These are phyloP conservation scores for Norana najaformis DNA, from an alignment of 2,888 invertebrate species.

Conservation along the genomic window DNA sequence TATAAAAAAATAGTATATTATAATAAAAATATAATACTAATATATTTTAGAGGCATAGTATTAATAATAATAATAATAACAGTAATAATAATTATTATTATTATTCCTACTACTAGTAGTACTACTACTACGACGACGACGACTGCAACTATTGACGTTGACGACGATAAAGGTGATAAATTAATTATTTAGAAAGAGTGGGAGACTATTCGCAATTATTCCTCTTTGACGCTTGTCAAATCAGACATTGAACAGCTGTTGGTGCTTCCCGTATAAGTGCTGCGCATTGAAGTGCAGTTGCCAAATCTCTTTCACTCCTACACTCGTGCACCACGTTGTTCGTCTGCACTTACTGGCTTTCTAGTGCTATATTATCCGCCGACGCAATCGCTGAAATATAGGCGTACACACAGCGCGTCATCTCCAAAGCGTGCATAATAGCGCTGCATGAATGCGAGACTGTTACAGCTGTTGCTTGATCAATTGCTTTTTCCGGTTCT, in stretches of 20 bases:
- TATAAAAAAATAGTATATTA: too few relatives aligned
- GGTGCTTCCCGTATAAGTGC: background rate
- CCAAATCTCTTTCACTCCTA: background rate
- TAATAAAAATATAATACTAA: too few relatives aligned
- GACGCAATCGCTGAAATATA: too few relatives aligned
- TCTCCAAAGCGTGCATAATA: background rate
- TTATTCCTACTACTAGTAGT: too few relatives aligned
- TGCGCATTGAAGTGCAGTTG: background rate
- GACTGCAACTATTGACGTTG: too few relatives aligned
- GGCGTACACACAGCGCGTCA: background rate
- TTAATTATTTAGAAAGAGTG: too few relatives aligned
- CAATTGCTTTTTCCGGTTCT: background rate
- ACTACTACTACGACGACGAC: too few relatives aligned
- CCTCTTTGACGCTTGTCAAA: background rate
- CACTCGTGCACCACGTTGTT: background rate
- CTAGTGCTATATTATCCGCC: background rate
- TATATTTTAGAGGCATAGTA: too few relatives aligned
- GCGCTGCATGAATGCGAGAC: background rate
- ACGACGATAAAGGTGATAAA: too few relatives aligned
- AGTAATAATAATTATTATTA: too few relatives aligned
- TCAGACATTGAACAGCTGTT: background rate
- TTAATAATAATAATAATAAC: too few relatives aligned
- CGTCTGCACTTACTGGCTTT: background rate
- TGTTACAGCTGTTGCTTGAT: background rate
- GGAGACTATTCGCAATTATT: background rate